Evolutionary conservation across 2,797 vertebrate genomes (phyloP), one percentile per base, ranked within the genome.

Genomic region (Halcyon smyrnensis): DNA sequence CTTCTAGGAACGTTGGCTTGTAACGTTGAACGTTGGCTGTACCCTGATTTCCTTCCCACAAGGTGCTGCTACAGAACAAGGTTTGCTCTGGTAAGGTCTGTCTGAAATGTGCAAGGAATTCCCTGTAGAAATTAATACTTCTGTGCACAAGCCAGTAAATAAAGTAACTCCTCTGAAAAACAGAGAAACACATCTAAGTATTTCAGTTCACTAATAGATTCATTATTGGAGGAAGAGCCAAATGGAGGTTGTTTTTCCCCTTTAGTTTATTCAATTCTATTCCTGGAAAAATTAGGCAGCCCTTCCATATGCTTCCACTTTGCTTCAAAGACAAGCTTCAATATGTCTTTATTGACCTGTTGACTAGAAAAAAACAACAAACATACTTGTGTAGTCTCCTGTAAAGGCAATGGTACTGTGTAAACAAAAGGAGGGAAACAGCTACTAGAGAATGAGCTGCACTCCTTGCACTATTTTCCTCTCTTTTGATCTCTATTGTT

Each of bases 311-410:
- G 83, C 68, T 96, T 96, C 90, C 86, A 62, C 21, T 85, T 67
- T 64, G 7, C 50, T 87, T 65, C 80, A 92, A 83, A 97, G 97
- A 98, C 93, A 97, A 97, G 82, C 45, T 70, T 88, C 81, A 97
- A 24, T 63, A 68, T 76, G 68, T 60, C 70, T 56, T 60, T 76
- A 89, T 2, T 62, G 81, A 88, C 83, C 73, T 78, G 87, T 86
- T 85, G 87, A 87, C 81, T 91, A 90, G 87, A 84, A 70, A 97
- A 95, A 98, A 97, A 89, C 25, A n/a, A 18, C 75, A 54, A 41
- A 11, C 28, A 39, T 5, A 43, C n/a, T 89, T 96, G 90, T 98
- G 97, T 97, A 97, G 98, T 97, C 96, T 96, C 95, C 96, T 59
- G 89, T 56, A 90, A 97, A 97, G 91, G 84, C 95, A 93, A 89